These are phyloP conservation scores for Pseudomyrmex dendroicus DNA, from an alignment of 1,140 invertebrate genomes.

Conservation along the genomic window DNA sequence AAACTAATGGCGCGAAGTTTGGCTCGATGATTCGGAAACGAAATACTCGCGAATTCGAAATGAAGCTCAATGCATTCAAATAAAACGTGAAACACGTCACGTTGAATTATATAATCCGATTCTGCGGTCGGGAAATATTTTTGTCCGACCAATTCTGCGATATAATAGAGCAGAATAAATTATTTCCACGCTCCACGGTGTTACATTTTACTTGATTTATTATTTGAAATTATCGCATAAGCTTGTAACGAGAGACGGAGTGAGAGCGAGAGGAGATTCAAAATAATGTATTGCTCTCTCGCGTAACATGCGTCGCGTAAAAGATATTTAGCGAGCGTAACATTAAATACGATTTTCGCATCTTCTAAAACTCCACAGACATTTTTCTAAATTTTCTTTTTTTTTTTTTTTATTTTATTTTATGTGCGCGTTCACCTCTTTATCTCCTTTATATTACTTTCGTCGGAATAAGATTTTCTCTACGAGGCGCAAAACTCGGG, in stretches of 20 bases:
- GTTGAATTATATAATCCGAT: background rate
- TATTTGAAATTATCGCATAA: constrained; percentile 16
- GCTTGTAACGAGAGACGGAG: background rate
- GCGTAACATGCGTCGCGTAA: constrained; percentile 12
- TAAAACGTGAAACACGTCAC: background rate
- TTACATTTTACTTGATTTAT: constrained; percentile 10
- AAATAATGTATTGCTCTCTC: constrained; percentile 5
- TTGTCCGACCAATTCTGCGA: background rate
- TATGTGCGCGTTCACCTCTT: background rate
- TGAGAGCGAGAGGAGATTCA: background rate
- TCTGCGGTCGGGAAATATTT: background rate
- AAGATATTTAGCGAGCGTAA: constrained; percentile 35
- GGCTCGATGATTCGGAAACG: constrained; percentile 16
- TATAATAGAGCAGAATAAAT: background rate
- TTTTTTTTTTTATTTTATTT: too few relatives aligned
- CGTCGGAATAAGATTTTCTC: background rate
- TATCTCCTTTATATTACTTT: constrained; percentile 28
- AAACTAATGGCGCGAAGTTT: background rate
- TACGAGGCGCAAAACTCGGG: background rate
- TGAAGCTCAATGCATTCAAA: background rate
- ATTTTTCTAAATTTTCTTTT: background rate
- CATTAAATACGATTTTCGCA: constrained; percentile 23
- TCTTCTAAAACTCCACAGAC: constrained; percentile 2
- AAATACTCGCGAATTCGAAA: background rate
- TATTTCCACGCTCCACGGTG: background rate